These are phyloP conservation scores for Spermophilus dauricus DNA, from an alignment of 2,113 vertebrate genomes.

Conservation along the genomic window DNA sequence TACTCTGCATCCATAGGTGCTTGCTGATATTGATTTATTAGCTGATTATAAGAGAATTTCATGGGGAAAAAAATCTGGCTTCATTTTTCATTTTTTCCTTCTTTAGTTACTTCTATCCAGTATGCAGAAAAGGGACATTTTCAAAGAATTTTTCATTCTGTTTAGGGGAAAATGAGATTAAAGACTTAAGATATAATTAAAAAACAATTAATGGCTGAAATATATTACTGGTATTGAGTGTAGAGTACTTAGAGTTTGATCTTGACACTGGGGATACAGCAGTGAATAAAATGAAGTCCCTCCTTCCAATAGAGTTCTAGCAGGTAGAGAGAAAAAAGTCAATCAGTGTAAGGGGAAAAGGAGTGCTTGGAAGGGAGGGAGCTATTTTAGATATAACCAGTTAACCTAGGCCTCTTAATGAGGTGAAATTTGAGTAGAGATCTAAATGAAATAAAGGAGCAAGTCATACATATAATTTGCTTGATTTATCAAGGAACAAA, in stretches of 20 bases:
- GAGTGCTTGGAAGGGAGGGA: not conserved
- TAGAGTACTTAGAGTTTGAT: constrained; percentile 56
- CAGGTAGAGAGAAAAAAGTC: not conserved
- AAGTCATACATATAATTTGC: not conserved
- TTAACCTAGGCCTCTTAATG: not conserved
- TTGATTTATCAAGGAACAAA: not conserved
- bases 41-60: not conserved
- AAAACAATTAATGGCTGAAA: constrained; percentile 23
- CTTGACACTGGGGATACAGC: constrained; percentile 1
- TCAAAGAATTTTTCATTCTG: not conserved
- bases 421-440: constrained; percentile 12
- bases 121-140: constrained; percentile 38
- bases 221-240: constrained; percentile 23
- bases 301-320: not conserved
- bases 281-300: constrained; percentile 4
- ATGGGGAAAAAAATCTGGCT: not conserved
- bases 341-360: not conserved
- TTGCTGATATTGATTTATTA: constrained; percentile 56
- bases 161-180: constrained; percentile 36
- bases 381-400: not conserved
- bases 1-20: not conserved
- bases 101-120: constrained; percentile 28
- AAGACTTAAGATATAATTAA: constrained; percentile 47
- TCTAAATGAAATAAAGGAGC: constrained; percentile 51
- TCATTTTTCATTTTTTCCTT: not conserved